A percentile compares a stretch with the other conserved stretches of the same genome.
These are phyloP conservation scores for Stratiomys singularior DNA, from an alignment of 2,888 invertebrate genomes.

Conservation along the genomic window DNA sequence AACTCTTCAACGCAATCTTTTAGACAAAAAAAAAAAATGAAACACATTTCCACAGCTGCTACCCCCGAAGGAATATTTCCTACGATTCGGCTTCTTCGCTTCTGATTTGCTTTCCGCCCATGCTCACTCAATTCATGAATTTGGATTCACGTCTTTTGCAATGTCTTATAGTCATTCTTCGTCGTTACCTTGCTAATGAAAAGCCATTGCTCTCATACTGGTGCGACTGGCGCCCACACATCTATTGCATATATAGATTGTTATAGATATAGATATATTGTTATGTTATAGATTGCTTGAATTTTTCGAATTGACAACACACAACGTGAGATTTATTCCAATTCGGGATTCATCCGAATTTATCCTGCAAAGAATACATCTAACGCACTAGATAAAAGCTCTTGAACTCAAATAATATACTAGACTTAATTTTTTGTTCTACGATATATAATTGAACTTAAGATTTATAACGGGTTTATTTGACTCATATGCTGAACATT, in stretches of 20 bases:
- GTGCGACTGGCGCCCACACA: constrained; percentile 41
- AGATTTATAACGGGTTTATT: no score
- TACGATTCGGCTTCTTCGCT: background rate
- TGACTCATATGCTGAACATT: no score
- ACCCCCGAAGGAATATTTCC: background rate
- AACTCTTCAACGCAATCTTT: background rate
- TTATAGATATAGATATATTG: no score
- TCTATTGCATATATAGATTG: constrained; percentile 41
- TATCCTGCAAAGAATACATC: no score
- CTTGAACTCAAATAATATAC: no score
- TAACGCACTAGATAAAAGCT: no score
- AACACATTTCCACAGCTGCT: background rate
- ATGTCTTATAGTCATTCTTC: background rate
- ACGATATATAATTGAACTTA: no score
- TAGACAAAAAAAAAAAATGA: background rate
- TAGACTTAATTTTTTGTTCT: no score
- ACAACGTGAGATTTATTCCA: background rate
- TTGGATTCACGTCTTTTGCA: constrained; percentile 16
- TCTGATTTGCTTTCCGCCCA: constrained; percentile 20
- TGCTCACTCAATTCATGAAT: constrained; percentile 3
- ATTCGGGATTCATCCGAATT: background rate
- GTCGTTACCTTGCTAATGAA: constrained; percentile 43
- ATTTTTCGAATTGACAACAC: constrained; percentile 1
- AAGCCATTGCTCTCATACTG: constrained; percentile 48
- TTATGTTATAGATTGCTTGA: no score